Evolutionary conservation across 2,888 invertebrate genomes (phyloP).

Genomic region (Pachydiplax longipennis): DNA sequence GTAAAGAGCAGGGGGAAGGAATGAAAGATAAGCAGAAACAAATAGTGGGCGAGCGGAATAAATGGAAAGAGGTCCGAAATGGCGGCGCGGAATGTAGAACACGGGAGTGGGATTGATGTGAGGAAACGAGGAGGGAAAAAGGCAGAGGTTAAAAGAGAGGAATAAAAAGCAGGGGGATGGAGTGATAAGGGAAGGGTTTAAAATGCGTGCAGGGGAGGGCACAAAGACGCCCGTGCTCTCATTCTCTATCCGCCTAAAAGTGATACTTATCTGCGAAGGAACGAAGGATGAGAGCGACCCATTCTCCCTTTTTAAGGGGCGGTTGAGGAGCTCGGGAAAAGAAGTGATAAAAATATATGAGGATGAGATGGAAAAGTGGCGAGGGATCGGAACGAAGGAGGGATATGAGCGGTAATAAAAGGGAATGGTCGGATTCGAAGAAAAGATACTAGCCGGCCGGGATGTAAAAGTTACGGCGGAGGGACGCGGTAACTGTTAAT

Average conservation of each 20-base stretch:
- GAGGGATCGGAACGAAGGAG: not conserved
- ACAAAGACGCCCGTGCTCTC: not conserved
- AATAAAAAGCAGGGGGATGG: not conserved
- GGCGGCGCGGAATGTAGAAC: not conserved
- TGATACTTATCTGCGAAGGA: not conserved
- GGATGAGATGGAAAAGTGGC: not conserved
- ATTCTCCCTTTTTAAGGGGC: not conserved
- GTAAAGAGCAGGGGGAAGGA: not conserved
- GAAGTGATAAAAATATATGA: not conserved
- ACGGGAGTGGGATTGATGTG: not conserved
- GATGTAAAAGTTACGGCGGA: too few species aligned
- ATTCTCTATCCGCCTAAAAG: not conserved
- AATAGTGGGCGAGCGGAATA: not conserved
- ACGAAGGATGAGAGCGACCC: not conserved
- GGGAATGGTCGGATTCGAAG: not conserved
- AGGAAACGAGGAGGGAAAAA: not conserved
- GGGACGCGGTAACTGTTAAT: too few species aligned
- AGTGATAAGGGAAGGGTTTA: not conserved
- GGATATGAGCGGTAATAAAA: not conserved
- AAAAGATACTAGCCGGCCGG: not conserved
- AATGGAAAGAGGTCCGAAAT: not conserved
- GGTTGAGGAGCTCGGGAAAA: not conserved
- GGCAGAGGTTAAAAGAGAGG: not conserved
- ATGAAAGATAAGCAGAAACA: not conserved
- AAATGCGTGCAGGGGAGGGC: not conserved